Conservation (phyloP, 64 coral and sea anemone genomes). For the Montipora foliosa region DNA sequence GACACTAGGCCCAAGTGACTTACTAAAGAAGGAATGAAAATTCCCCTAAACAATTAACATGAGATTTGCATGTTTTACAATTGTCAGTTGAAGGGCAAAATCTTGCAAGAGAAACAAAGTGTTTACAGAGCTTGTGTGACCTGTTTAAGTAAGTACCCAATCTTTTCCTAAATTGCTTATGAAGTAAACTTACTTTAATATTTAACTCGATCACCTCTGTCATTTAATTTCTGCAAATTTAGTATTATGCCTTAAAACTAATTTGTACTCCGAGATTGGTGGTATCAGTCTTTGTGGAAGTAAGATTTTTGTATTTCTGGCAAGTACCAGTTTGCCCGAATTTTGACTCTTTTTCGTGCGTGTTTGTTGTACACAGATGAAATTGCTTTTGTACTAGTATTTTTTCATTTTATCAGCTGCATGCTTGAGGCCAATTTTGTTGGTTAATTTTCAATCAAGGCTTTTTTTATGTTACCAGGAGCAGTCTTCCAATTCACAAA, state of each 20-base stretch:
- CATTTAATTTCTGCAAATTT: too few relatives aligned
- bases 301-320: too few relatives aligned
- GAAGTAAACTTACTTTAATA: too few relatives aligned
- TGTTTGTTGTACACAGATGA: too few relatives aligned
- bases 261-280: too few relatives aligned
- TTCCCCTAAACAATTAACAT: not conserved
- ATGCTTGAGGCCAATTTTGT: not conserved
- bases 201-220: too few relatives aligned
- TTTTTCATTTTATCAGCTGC: not conserved
- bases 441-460: not conserved
- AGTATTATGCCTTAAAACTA: too few relatives aligned
- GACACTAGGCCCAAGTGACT: too few relatives aligned
- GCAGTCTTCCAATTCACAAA: constrained; percentile 29
- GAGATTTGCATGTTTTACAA: not conserved
- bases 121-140: constrained; percentile 44
- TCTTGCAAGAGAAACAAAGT: constrained; percentile 60
- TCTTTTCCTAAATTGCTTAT: not conserved
- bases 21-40: too few relatives aligned
- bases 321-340: too few relatives aligned
- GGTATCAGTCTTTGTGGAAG: too few relatives aligned
- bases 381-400: not conserved
- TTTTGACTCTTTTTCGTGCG: too few relatives aligned
- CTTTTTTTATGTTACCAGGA: not conserved
- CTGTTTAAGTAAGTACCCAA: constrained; percentile 12
- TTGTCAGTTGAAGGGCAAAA: constrained; percentile 18